These are phyloP conservation scores for Drosophila formosana DNA, from an alignment of 2,888 invertebrate species.

Conservation along the genomic window DNA sequence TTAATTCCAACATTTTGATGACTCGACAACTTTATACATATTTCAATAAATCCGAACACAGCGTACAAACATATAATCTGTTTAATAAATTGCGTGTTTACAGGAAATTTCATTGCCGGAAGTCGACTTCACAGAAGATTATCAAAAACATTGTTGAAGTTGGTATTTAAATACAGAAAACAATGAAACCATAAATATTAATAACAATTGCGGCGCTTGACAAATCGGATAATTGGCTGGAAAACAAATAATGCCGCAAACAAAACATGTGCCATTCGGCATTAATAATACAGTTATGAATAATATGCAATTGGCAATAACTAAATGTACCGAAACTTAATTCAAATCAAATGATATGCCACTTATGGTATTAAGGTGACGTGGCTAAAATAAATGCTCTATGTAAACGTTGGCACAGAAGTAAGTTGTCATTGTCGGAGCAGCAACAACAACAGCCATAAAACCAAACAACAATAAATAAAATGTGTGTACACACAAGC, in stretches of 20 bases:
- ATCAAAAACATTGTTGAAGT: constrained; percentile 16
- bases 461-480: constrained; percentile 63
- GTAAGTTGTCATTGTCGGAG: constrained; percentile 43
- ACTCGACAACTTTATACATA: too few species aligned
- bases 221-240: constrained; percentile 31
- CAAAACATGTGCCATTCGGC: neutral
- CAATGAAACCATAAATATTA: constrained; percentile 6
- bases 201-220: constrained; percentile 11
- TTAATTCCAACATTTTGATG: too few species aligned
- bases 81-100: neutral
- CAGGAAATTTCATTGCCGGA: neutral
- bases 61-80: too few species aligned
- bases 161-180: constrained; percentile 3
- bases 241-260: neutral
- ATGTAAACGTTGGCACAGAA: constrained; percentile 23
- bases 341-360: constrained; percentile 50
- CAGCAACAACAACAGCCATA: constrained; percentile 15
- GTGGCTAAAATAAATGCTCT: constrained; percentile 37
- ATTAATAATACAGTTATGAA: neutral
- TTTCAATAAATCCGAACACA: too few species aligned
- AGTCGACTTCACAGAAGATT: constrained; percentile 4
- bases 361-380: constrained; percentile 58
- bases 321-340: constrained; percentile 13
- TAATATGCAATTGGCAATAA: constrained; percentile 9
- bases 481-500: constrained; percentile 40